Evolutionary conservation across 1,140 invertebrate genomes (phyloP).

Genomic region (Muscidifurax raptorellus): DNA sequence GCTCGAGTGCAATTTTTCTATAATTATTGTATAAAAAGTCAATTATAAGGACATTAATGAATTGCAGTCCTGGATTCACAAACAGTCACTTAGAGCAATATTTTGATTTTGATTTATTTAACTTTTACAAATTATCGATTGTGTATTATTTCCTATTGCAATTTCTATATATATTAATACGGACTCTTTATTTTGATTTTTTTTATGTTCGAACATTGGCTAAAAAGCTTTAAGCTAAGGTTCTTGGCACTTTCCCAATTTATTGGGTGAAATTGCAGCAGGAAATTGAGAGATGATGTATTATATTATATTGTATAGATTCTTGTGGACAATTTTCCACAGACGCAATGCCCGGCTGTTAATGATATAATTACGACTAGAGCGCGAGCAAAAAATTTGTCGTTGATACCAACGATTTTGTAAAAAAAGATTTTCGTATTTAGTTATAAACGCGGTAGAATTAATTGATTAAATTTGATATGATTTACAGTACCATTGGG

Average conservation of each 20-base stretch:
- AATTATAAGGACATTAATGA: constrained; percentile 32
- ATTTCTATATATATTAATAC: constrained; percentile 33
- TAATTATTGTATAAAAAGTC: too few relatives aligned
- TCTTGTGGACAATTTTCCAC: constrained; percentile 18
- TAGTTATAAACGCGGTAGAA: too few relatives aligned
- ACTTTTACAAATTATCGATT: not conserved
- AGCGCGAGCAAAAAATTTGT: not conserved
- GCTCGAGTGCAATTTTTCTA: constrained; percentile 56
- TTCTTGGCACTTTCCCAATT: not conserved
- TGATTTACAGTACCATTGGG: too few relatives aligned
- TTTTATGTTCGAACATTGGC: not conserved
- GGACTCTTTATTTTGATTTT: constrained; percentile 9
- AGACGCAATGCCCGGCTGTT: too few relatives aligned
- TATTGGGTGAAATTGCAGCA: constrained; percentile 2
- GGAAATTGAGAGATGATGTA: not conserved
- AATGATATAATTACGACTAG: constrained; percentile 16
- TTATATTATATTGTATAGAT: constrained; percentile 23
- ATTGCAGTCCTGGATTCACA: not conserved
- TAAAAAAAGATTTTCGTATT: too few relatives aligned
- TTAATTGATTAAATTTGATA: too few relatives aligned
- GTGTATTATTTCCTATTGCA: too few relatives aligned
- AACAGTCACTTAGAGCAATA: too few relatives aligned
- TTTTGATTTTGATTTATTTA: too few relatives aligned
- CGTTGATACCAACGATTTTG: too few relatives aligned
- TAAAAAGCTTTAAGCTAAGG: not conserved